phyloP scores from a whole-genome alignment of 1,140 invertebrate genomes.

The Pentalonia nigronervosa region DNA sequence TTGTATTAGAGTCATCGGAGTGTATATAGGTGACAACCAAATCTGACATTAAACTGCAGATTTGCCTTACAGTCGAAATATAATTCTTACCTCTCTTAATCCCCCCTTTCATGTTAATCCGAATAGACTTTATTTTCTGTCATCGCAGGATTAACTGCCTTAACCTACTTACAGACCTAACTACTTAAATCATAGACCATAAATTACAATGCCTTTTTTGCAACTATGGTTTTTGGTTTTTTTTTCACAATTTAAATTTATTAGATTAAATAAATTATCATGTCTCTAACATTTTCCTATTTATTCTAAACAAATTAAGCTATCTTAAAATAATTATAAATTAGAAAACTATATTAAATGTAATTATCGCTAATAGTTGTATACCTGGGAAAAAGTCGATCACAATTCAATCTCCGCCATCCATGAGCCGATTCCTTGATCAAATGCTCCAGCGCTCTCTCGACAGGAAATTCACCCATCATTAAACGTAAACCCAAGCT shows the following conservation, averaged over 20 bases:
- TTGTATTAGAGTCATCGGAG: neutral
- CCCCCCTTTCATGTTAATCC: neutral
- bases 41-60: neutral
- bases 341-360: neutral
- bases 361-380: neutral
- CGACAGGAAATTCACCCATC: conserved; percentile 66
- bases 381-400: conserved; percentile 68
- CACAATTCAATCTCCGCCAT: conserved; percentile 65
- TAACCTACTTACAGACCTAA: neutral
- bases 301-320: neutral
- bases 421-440: conserved; percentile 66
- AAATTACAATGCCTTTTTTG: neutral
- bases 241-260: neutral
- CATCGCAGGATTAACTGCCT: neutral
- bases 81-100: neutral
- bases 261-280: neutral
- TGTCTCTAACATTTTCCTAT: neutral
- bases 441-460: conserved; percentile 66
- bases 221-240: neutral
- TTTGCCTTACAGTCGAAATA: neutral
- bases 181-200: neutral
- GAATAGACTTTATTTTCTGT: neutral
- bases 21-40: neutral
- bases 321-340: neutral
- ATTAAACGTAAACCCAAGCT: conserved; percentile 67